phyloP scores from a whole-genome alignment of 2,113 vertebrate species.

The Pangasianodon hypophthalmus region DNA sequence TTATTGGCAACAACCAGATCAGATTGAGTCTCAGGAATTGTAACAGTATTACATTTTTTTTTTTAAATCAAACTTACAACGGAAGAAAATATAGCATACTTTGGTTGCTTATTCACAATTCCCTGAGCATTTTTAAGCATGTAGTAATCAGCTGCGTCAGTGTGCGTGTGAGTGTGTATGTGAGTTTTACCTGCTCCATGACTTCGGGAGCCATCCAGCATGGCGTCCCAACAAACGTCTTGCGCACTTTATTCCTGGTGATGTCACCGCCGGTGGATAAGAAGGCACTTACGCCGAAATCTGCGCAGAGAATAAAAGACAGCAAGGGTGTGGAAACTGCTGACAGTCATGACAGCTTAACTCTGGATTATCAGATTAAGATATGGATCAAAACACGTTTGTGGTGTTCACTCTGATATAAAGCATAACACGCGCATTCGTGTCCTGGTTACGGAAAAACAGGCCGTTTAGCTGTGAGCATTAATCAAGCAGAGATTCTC shows the following conservation, averaged over 20 bases:
- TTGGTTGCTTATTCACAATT: neutral
- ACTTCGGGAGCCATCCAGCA: conserved; percentile 99
- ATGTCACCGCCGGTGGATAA: conserved; percentile 96
- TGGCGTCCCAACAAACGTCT: conserved; percentile 96
- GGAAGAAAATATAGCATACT: neutral
- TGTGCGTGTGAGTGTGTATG: neutral
- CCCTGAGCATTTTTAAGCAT: neutral
- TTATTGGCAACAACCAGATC: neutral
- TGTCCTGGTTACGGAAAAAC: neutral
- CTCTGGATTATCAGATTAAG: neutral
- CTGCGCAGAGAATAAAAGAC: conserved; percentile 67
- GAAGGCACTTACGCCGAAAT: conserved; percentile 97
- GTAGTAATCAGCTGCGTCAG: neutral
- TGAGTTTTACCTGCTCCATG: conserved; percentile 90
- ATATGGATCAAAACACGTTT: neutral
- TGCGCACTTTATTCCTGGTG: conserved; percentile 96
- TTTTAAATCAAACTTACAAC: too few species aligned
- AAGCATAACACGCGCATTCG: neutral
- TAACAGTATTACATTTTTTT: neutral
- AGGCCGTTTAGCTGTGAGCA: neutral
- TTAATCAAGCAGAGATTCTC: conserved; percentile 2
- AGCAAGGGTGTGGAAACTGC: neutral
- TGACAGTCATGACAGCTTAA: neutral
- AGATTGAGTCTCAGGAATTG: neutral
- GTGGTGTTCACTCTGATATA: neutral